Conservation (phyloP, 2,797 vertebrate species). For the Muraenolepis orangiensis region DNA sequence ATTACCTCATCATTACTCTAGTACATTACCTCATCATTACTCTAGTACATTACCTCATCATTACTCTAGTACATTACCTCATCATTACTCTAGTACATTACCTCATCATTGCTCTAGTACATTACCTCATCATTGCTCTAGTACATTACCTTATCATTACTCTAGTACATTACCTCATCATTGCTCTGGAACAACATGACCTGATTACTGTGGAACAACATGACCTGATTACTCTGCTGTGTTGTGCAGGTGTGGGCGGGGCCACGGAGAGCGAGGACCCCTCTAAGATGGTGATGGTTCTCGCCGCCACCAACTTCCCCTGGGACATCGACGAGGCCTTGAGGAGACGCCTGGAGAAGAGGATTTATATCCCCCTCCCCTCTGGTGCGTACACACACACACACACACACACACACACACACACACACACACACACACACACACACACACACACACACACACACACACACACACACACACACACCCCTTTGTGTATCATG, state of each 20-base stretch:
- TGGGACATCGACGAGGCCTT: conserved; percentile 99
- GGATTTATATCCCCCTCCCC: conserved; percentile 97
- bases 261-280: conserved; percentile 93
- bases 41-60: no score
- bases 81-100: no score
- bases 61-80: neutral
- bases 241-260: conserved; percentile 87
- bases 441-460: neutral
- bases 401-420: neutral
- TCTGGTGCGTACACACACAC: conserved; percentile 72
- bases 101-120: neutral
- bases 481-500: no score
- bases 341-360: conserved; percentile 91
- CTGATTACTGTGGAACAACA: no score
- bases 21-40: neutral
- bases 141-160: no score
- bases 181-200: neutral
- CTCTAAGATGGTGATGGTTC: conserved; percentile 99
- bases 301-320: conserved; percentile 97
- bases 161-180: no score
- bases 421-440: neutral
- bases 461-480: neutral
- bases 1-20: no score
- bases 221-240: neutral
- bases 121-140: neutral